Conservation (phyloP, 2,797 vertebrate genomes). For the Rhadinocentrus ornatus region DNA sequence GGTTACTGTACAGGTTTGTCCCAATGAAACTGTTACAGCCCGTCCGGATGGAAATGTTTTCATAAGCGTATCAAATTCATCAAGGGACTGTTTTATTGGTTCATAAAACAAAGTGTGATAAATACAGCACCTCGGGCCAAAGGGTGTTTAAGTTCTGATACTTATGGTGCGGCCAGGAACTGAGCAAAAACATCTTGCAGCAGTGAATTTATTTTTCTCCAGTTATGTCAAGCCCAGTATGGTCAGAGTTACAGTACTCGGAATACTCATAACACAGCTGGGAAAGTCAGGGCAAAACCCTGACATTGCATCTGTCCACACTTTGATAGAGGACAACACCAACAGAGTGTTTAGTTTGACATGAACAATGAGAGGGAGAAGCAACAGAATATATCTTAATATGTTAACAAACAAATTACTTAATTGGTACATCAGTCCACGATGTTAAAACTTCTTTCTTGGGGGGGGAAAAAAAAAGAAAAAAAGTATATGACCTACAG, state of each 20-base stretch:
- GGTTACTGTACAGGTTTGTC: slow-evolving; percentile 58
- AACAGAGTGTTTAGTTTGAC: slow-evolving; percentile 12
- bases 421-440: background rate
- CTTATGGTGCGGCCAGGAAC: slow-evolving; percentile 39
- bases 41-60: slow-evolving; percentile 77
- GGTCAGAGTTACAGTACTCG: slow-evolving; percentile 33
- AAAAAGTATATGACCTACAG: background rate
- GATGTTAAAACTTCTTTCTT: slow-evolving; percentile 7
- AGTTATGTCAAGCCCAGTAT: slow-evolving; percentile 39
- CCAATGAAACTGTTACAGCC: slow-evolving; percentile 65
- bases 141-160: slow-evolving; percentile 63
- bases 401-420: slow-evolving; percentile 8
- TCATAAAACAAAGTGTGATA: slow-evolving; percentile 77
- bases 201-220: slow-evolving; percentile 49
- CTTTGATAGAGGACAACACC: slow-evolving; percentile 11
- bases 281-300: slow-evolving; percentile 34
- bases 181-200: slow-evolving; percentile 39
- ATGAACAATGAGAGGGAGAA: background rate
- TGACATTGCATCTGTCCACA: slow-evolving; percentile 15
- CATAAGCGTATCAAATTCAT: slow-evolving; percentile 81
- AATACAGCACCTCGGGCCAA: slow-evolving; percentile 72
- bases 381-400: slow-evolving; percentile 1
- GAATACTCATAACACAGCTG: slow-evolving; percentile 21
- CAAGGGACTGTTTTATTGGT: slow-evolving; percentile 73
- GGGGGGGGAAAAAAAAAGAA: background rate